Evolutionary conservation across 2,797 vertebrate genomes (phyloP).

Genomic region (Anguilla marmorata): DNA sequence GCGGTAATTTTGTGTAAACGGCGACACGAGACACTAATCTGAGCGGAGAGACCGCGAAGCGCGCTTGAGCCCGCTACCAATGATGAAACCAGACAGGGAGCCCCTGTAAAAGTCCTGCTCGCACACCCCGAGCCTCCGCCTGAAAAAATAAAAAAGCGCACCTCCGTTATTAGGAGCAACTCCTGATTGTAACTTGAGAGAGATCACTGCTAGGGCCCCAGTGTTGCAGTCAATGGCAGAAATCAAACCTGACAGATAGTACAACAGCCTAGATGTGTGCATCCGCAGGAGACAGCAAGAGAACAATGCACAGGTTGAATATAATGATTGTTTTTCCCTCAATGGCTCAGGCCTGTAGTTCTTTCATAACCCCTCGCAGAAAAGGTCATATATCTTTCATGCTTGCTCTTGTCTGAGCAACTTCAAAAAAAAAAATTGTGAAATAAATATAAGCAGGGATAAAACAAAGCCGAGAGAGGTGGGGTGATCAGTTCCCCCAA

Average conservation of each 20-base stretch:
- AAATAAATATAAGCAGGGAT: constrained; percentile 73
- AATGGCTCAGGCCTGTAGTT: constrained; percentile 57
- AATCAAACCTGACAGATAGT: constrained; percentile 36
- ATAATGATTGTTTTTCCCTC: constrained; percentile 66
- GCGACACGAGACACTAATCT: neutral
- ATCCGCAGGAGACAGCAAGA: constrained; percentile 28
- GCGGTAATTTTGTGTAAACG: neutral
- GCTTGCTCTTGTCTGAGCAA: constrained; percentile 60
- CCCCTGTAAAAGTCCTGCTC: constrained; percentile 4
- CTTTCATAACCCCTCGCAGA: constrained; percentile 59
- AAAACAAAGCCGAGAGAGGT: constrained; percentile 67
- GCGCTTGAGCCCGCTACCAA: neutral
- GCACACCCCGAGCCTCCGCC: neutral
- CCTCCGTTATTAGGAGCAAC: constrained; percentile 20
- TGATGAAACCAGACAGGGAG: constrained; percentile 13
- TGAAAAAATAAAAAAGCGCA: neutral
- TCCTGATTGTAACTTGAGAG: constrained; percentile 33
- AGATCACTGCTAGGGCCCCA: constrained; percentile 3
- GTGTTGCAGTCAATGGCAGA: constrained; percentile 23
- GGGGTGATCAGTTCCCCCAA: constrained; percentile 58
- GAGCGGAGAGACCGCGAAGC: neutral
- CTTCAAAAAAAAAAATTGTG: constrained; percentile 58
- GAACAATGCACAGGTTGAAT: constrained; percentile 62
- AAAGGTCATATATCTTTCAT: constrained; percentile 72
- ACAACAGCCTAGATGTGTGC: constrained; percentile 22